Base-by-base conservation (phyloP, 2,888 invertebrate genomes). In the Allolobophora icterica region DNA sequence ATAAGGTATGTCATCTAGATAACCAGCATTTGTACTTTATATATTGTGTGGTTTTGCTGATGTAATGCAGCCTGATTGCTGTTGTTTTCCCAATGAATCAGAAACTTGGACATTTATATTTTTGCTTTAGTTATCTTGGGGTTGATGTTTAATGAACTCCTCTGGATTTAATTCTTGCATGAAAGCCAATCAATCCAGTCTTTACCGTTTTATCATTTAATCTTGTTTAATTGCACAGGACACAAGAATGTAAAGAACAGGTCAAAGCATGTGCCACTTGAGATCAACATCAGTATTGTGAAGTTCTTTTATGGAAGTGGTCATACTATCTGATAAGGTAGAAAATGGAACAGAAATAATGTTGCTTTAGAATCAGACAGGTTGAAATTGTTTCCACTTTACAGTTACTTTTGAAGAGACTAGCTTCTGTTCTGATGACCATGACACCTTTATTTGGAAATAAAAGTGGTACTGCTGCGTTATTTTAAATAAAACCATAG, bases 201-300 rank as follows among this genome's bases (percentile, higher is more conserved):
- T 30, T 71, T 71, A 71, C 71, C n/a, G 71, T 71, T 71, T 71
- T 71, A 71, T 30, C n/a, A 71, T 71, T 71, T 71, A 71, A 71
- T 71, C 71, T 71, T n/a, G n/a, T 71, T 71, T 71, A 71, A 71
- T 71, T 71, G 71, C 71, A 71, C 71, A 71, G 71, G 71, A 71
- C 71, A 71, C 71, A 71, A n/a, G 71, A 71, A 71, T 71, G 71
- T 71, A 71, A 71, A 71, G 30, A 71, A 71, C 71, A 30, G n/a
- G 30, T 71, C n/a, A 71, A 71, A 71, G 5, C n/a, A 71, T 8
- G 52, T n/a, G n/a, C 71, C n/a, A 71, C n/a, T 71, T n/a, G n/a
- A 71, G n/a, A 24, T 52, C 52, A 52, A 52, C 52, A 52, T 24
- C 52, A 24, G 52, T 21, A 52, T 24, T 52, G 52, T 52, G 24